Conservation (phyloP, 2,888 invertebrate genomes). For the Pheosia gnoma region DNA sequence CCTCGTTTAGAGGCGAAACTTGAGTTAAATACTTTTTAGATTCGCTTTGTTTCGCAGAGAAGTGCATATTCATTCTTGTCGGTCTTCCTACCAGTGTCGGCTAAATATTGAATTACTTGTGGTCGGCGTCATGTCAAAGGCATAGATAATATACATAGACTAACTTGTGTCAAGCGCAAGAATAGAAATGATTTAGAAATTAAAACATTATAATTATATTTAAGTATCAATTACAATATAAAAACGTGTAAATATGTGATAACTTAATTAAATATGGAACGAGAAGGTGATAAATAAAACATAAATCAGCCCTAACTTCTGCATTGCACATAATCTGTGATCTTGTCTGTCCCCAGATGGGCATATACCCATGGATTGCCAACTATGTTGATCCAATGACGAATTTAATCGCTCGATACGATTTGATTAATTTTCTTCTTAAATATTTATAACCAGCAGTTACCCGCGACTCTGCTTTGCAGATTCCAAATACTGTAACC, state of each 20-base stretch:
- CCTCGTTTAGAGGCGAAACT: too few relatives aligned
- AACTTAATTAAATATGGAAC: constrained; percentile 1
- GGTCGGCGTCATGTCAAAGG: too few relatives aligned
- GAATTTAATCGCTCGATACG: background rate
- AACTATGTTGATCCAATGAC: background rate
- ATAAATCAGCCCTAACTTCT: background rate
- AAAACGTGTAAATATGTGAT: background rate
- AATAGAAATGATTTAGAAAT: background rate
- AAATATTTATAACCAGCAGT: background rate
- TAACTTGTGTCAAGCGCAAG: too few relatives aligned
- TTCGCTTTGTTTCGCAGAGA: too few relatives aligned
- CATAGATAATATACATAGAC: too few relatives aligned
- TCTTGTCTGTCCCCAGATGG: background rate
- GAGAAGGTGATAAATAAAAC: background rate
- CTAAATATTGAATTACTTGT: too few relatives aligned
- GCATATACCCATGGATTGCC: background rate
- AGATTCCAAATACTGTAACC: too few relatives aligned
- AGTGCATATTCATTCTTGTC: too few relatives aligned
- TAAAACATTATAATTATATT: background rate
- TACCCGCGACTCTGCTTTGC: background rate
- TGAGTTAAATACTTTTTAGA: too few relatives aligned
- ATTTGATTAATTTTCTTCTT: background rate
- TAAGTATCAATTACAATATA: too few relatives aligned
- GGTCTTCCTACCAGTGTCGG: too few relatives aligned
- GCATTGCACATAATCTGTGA: background rate